Conservation (phyloP, 2,888 invertebrate genomes). For the Sycophila texana region DNA sequence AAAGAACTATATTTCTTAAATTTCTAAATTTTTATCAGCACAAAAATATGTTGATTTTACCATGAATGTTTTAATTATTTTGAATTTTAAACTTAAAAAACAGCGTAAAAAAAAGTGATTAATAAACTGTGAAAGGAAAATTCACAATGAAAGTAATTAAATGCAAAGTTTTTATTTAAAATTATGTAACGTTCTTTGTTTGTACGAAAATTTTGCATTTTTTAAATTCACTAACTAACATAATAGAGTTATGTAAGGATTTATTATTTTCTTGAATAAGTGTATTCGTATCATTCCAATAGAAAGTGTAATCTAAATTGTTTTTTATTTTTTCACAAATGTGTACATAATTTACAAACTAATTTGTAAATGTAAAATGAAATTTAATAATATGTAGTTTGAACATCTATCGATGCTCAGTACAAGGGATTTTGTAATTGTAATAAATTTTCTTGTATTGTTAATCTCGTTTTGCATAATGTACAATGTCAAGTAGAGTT, state of each 20-base stretch:
- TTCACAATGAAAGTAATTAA: slow-evolving; percentile 14
- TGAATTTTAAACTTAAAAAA: not conserved
- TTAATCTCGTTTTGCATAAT: slow-evolving; percentile 65
- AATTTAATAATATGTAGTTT: slow-evolving; percentile 33
- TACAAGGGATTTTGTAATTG: slow-evolving; percentile 29
- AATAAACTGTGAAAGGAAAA: slow-evolving; percentile 9
- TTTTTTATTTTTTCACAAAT: slow-evolving; percentile 15
- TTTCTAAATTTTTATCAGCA: slow-evolving; percentile 8
- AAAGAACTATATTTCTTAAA: slow-evolving; percentile 2
- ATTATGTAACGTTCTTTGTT: slow-evolving; percentile 24
- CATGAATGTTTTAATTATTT: not conserved
- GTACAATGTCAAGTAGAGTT: slow-evolving; percentile 34
- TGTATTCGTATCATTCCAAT: slow-evolving; percentile 42
- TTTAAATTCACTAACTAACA: not conserved
- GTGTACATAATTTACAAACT: slow-evolving; percentile 38
- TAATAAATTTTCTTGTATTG: slow-evolving; percentile 60
- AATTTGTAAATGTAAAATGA: slow-evolving; percentile 20
- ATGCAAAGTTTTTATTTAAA: slow-evolving; percentile 5
- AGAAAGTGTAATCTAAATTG: slow-evolving; percentile 20
- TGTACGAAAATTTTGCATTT: slow-evolving; percentile 39
- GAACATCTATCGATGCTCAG: slow-evolving; percentile 19
- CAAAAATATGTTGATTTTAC: slow-evolving; percentile 25
- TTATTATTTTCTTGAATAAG: slow-evolving; percentile 34
- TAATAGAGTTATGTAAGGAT: slow-evolving; percentile 20
- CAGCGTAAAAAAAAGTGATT: no score